Base-by-base conservation (phyloP, 2,797 vertebrate genomes). In the Premnoplex brunnescens region DNA sequence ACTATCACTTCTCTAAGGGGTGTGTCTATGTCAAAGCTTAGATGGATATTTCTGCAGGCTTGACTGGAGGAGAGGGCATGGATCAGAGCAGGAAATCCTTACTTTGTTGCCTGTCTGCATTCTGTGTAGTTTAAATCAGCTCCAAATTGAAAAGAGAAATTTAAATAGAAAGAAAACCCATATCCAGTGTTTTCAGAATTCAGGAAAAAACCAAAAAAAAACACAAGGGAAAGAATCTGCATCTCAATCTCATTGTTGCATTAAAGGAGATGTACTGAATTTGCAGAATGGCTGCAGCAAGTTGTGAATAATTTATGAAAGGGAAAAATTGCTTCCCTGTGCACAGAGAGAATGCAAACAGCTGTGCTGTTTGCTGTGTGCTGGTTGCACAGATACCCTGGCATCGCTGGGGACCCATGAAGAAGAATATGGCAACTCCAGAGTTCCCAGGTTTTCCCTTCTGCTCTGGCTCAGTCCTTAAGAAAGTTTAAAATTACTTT, bases 161-260 rank as follows among this genome's bases (percentile, higher is more conserved):
- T 88, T 94, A 88, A 90, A 82, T 80, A 86, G 93, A 95, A 97
- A 88, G 94, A 95, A 97, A 97, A 73, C 91, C 91, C 68, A 68
- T 93, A 96, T 95, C 95, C 77, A 94, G 92, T 97, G 67, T 94
- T 95, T 82, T 96, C 74, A 67, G 54, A 73, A 85, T 56, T 85
- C 39, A 94, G 75, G 43, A 8, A 17, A 78, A 62, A 90, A 67
- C 39, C 44, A 22, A 32, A 22, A 59, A 59, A 92, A 63, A 69
- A 75, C 82, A 59, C 26, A 79, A 86, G 77, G 83, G 80, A 92
- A 90, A 75, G 77, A 93, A 96, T 97, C 96, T 97, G 95, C 96
- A 96, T 97, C 97, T 97, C 96, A 96, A 73, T 97, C 97, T 98
- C 97, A 96, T 96, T 22, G 72, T 96, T 97, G 96, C 83, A 49